Conservation (phyloP, 2,888 invertebrate genomes). For the Empis stercorea region DNA sequence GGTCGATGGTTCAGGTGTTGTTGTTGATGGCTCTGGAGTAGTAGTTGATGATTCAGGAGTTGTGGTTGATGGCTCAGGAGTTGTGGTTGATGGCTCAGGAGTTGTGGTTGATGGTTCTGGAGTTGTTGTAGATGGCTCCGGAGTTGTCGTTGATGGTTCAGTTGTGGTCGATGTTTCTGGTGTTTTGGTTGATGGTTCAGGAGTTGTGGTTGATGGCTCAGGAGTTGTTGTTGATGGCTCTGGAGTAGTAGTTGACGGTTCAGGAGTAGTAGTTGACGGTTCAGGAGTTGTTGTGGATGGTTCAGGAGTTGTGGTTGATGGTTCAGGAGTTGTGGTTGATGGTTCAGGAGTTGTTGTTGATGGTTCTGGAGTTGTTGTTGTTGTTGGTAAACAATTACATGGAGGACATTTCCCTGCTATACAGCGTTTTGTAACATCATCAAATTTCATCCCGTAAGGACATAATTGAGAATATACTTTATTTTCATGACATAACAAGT, state of each 20-base stretch:
- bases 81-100: not conserved
- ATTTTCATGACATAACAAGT: conserved; percentile 12
- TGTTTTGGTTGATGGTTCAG: not conserved
- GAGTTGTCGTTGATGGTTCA: not conserved
- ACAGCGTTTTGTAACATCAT: conserved; percentile 5
- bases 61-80: not conserved
- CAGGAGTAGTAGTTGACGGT: not conserved
- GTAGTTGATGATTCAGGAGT: not conserved
- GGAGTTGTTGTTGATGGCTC: not conserved
- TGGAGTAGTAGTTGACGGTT: not conserved
- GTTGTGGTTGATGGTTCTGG: not conserved
- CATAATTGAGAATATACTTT: conserved; percentile 11
- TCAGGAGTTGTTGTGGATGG: not conserved
- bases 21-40: too few species aligned
- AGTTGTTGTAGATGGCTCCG: not conserved
- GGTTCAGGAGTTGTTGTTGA: not conserved
- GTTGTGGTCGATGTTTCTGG: too few species aligned
- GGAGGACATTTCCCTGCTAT: conserved; percentile 14
- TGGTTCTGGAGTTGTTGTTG: not conserved
- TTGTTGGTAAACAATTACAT: conserved; percentile 7
- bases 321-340: not conserved
- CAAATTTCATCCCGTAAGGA: conserved; percentile 10
- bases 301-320: not conserved
- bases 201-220: not conserved
- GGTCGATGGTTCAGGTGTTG: not conserved